A percentile compares a stretch with the other conserved stretches of the same genome.
These are phyloP conservation scores for Platorchestia sp. DNA, from an alignment of 1,140 invertebrate species.

Conservation along the genomic window DNA sequence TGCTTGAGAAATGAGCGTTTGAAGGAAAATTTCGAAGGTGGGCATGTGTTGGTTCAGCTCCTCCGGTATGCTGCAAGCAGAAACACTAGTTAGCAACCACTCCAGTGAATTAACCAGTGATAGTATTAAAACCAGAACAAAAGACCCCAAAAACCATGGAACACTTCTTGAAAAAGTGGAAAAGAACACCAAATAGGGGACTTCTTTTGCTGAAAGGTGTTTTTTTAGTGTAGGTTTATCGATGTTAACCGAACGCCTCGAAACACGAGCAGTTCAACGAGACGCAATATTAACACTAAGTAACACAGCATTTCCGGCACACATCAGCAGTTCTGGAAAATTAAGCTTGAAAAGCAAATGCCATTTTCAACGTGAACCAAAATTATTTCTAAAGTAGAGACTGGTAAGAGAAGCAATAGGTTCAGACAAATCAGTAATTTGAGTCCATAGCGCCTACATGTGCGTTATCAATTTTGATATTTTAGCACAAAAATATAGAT, in stretches of 20 bases:
- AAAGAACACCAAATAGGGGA: too few relatives aligned
- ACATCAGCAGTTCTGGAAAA: too few relatives aligned
- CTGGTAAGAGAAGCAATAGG: neutral
- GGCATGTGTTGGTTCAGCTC: slow-evolving; percentile 80
- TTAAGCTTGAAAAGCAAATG: too few relatives aligned
- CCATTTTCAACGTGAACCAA: neutral
- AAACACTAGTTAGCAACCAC: neutral
- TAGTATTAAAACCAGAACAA: too few relatives aligned
- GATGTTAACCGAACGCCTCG: too few relatives aligned
- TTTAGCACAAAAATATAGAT: neutral
- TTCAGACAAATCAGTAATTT: neutral
- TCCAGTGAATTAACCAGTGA: neutral
- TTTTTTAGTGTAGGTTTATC: too few relatives aligned
- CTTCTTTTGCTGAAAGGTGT: too few relatives aligned
- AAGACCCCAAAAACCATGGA: too few relatives aligned
- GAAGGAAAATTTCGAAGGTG: slow-evolving; percentile 89
- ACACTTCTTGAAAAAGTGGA: too few relatives aligned
- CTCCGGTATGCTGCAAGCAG: slow-evolving; percentile 78
- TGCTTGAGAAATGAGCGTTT: slow-evolving; percentile 90
- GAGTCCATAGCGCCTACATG: neutral
- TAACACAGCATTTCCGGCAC: too few relatives aligned
- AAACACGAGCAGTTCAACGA: too few relatives aligned
- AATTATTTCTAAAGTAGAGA: neutral
- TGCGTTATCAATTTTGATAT: neutral
- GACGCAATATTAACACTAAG: too few relatives aligned